These are phyloP conservation scores for Halocaridina rubra DNA, from an alignment of 2,888 invertebrate genomes.

Conservation along the genomic window DNA sequence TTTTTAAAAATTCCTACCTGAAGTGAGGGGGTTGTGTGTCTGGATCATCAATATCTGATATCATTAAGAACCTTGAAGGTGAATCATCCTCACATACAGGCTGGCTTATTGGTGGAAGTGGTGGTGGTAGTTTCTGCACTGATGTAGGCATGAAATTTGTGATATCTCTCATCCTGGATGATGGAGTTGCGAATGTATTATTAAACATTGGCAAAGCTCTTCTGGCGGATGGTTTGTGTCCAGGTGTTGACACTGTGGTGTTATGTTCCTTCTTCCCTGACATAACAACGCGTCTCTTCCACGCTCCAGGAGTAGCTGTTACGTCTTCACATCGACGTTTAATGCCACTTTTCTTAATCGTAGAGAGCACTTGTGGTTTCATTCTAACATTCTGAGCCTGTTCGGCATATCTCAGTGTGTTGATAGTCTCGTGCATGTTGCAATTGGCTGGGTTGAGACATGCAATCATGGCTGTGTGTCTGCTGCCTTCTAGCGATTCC, in stretches of 20 bases:
- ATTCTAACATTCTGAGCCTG: constrained; percentile 87
- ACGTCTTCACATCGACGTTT: constrained; percentile 37
- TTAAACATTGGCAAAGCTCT: background rate
- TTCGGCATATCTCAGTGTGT: constrained; percentile 89
- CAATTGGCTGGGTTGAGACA: constrained; percentile 89
- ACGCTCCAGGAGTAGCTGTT: constrained; percentile 30
- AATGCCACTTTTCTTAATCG: constrained; percentile 16
- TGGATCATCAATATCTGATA: background rate
- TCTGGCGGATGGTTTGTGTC: constrained; percentile 33
- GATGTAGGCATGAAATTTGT: too few relatives aligned
- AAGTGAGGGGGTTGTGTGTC: background rate
- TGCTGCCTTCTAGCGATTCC: constrained; percentile 95
- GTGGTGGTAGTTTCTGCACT: too few relatives aligned
- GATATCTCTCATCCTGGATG: too few relatives aligned
- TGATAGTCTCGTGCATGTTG: constrained; percentile 85
- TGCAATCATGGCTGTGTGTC: constrained; percentile 89
- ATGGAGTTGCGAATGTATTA: constrained; percentile 14
- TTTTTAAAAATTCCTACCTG: background rate
- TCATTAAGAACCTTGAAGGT: background rate
- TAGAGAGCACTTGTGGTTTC: constrained; percentile 73
- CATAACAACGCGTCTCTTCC: constrained; percentile 20
- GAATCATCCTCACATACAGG: constrained; percentile 24
- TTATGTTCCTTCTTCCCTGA: constrained; percentile 34
- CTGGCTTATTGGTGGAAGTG: background rate
- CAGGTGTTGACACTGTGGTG: constrained; percentile 57